Conservation (phyloP, 1,140 invertebrate genomes). For the Zaprionus vittiger region DNA sequence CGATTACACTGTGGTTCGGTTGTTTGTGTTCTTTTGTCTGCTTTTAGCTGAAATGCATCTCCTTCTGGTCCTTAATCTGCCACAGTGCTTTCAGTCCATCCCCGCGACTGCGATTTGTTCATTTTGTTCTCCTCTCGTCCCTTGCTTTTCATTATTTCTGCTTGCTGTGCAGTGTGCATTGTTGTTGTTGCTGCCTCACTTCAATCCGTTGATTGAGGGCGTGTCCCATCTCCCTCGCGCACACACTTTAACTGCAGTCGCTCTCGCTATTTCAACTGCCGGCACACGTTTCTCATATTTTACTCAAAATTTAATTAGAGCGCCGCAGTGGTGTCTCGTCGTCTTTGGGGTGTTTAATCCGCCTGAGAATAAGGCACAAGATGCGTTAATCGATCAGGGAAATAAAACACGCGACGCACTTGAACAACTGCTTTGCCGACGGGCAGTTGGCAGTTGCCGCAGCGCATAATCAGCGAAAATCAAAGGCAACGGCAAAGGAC, state of each 20-base stretch:
- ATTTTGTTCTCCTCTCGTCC: slow-evolving; percentile 30
- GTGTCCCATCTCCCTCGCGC: slow-evolving; percentile 14
- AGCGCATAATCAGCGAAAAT: slow-evolving; percentile 53
- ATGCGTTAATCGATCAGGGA: slow-evolving; percentile 65
- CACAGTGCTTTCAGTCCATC: slow-evolving; percentile 15
- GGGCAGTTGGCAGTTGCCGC: slow-evolving; percentile 19
- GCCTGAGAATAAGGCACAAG: slow-evolving; percentile 59
- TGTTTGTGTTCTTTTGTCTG: slow-evolving; percentile 40
- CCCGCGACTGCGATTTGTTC: slow-evolving; percentile 30
- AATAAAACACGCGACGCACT: slow-evolving; percentile 26
- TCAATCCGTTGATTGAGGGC: neutral
- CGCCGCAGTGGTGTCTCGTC: slow-evolving; percentile 30
- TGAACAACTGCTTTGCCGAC: slow-evolving; percentile 4
- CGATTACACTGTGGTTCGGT: slow-evolving; percentile 31
- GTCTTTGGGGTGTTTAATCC: slow-evolving; percentile 29
- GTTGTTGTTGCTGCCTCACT: slow-evolving; percentile 4
- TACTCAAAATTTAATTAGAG: slow-evolving; percentile 67
- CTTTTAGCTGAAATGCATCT: slow-evolving; percentile 34
- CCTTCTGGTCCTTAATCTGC: neutral
- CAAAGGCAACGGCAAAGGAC: slow-evolving; percentile 25
- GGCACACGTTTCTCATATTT: slow-evolving; percentile 46
- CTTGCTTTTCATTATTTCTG: slow-evolving; percentile 34
- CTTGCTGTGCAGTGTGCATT: slow-evolving; percentile 26
- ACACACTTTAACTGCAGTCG: slow-evolving; percentile 2
- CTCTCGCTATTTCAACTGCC: slow-evolving; percentile 48